Evolutionary conservation across 1,140 invertebrate genomes (phyloP).

Genomic region (Drosophila lowei): DNA sequence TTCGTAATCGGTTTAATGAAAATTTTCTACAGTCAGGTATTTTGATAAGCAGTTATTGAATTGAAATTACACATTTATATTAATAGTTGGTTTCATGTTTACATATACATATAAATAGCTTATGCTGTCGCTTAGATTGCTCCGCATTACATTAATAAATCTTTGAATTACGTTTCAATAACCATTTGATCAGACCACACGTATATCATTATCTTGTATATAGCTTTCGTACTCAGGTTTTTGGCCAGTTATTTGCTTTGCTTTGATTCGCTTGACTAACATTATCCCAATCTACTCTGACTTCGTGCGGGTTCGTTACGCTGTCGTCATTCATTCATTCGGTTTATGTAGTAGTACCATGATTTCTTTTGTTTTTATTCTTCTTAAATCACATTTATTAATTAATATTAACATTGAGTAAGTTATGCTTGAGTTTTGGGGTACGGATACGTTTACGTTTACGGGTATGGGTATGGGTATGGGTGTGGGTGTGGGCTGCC

Average conservation of each 20-base stretch:
- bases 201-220: conserved; percentile 33
- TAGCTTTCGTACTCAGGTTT: conserved; percentile 37
- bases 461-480: conserved; percentile 36
- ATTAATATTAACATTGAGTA: conserved; percentile 79
- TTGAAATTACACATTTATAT: conserved; percentile 72
- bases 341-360: conserved; percentile 62
- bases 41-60: conserved; percentile 79
- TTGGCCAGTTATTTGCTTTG: conserved; percentile 29
- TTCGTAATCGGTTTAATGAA: conserved; percentile 59
- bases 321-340: conserved; percentile 24
- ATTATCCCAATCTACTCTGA: conserved; percentile 3
- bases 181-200: conserved; percentile 57
- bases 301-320: conserved; percentile 1
- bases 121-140: conserved; percentile 67
- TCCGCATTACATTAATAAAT: conserved; percentile 63
- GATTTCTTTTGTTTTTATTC: conserved; percentile 54
- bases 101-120: conserved; percentile 64
- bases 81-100: conserved; percentile 52
- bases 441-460: conserved; percentile 20
- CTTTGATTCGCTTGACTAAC: conserved; percentile 38
- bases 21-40: conserved; percentile 78
- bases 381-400: conserved; percentile 81
- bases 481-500: conserved; percentile 11
- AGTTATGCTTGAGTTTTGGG: conserved; percentile 74
- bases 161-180: conserved; percentile 58